These are phyloP conservation scores for Callocephalon fimbriatum DNA, from an alignment of 2,113 vertebrate species.

Conservation along the genomic window DNA sequence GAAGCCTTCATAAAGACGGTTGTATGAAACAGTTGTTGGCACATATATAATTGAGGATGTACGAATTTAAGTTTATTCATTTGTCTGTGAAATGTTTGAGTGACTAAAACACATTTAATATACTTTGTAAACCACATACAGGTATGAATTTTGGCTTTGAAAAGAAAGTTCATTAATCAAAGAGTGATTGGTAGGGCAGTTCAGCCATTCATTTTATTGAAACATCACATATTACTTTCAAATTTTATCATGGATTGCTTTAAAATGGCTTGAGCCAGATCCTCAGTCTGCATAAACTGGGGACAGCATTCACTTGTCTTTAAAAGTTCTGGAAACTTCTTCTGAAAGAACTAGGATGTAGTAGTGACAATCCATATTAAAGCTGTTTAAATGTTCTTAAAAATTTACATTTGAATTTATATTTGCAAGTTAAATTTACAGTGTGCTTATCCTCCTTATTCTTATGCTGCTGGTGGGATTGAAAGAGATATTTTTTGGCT, in stretches of 20 bases:
- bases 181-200: constrained; percentile 3
- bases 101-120: constrained; percentile 6
- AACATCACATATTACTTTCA: constrained; percentile 9
- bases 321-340: background rate
- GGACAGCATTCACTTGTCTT: background rate
- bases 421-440: background rate
- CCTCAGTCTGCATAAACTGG: background rate
- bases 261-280: background rate
- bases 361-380: background rate
- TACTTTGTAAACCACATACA: background rate
- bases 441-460: background rate
- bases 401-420: background rate
- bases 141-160: background rate
- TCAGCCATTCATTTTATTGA: constrained; percentile 28
- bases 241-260: background rate
- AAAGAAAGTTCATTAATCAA: constrained; percentile 16
- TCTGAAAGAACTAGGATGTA: background rate
- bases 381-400: background rate
- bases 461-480: background rate
- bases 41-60: background rate
- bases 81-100: constrained; percentile 7
- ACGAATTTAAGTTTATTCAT: constrained; percentile 14
- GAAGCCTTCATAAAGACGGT: background rate
- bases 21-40: background rate
- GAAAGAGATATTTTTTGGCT: background rate